Evolutionary conservation across 1,140 invertebrate genomes (phyloP), one percentile per base, ranked within the genome.

Genomic region (Akabosia matsudoensis): DNA sequence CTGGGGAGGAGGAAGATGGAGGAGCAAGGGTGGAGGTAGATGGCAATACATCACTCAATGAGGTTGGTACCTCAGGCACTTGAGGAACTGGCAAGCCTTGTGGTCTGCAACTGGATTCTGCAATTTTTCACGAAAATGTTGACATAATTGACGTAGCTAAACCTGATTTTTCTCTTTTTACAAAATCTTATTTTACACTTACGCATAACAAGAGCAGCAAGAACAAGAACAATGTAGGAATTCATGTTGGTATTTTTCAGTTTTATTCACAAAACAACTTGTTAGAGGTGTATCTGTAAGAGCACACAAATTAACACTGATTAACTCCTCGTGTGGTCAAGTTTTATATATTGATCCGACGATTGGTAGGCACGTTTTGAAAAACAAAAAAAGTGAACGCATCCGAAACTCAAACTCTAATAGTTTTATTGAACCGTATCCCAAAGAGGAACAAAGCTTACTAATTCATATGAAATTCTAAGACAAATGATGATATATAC

Each of bases 41-140:
- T 45, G n/a, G n/a, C n/a, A n/a, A n/a, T 61, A 7, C 24, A 22
- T 61, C 18, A 45, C 37, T 45, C n/a, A n/a, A n/a, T n/a, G n/a
- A n/a, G n/a, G 37, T 18, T 45, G 37, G 37, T 45, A 45, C 37
- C 37, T 45, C 37, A 18, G 37, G 37, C 18, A 18, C 37, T n/a
- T n/a, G n/a, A n/a, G 37, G 37, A 22, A 22, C 24, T 56, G 54
- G 37, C 37, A 45, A 13, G 54, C 14, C 54, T 67, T 67, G 61
- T 30, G 61, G 61, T 31, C 61, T 67, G 61, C 24, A 7, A 31
- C 61, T 67, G 61, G 26, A 67, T 67, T 67, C 61, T 67, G n/a
- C 1, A 67, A 61, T 14, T n/a, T n/a, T n/a, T 45, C 37, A 45
- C 18, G 61, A 67, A 14, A n/a, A n/a, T n/a, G n/a, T n/a, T n/a